Base-by-base conservation (phyloP, 1,140 invertebrate species). In the Philaenus spumarius region DNA sequence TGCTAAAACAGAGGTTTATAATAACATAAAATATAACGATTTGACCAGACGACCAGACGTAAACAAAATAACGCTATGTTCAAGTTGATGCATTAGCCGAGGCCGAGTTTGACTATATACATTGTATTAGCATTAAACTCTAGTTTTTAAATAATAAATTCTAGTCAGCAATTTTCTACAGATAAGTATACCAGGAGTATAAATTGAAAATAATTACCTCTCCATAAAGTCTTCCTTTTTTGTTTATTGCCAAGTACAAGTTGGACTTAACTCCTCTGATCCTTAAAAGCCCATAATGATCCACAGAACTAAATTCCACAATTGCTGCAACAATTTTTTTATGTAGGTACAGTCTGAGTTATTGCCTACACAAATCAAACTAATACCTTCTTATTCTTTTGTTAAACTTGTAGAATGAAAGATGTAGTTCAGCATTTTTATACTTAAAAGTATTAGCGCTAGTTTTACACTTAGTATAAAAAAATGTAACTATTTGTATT, bases 221-320 rank as follows among this genome's bases (percentile, higher is more conserved):
- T 40, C 77, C 80, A 64, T 82, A 83, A 7, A 85, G 67, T 43
- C 74, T 71, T 37, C 83, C 82, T 65, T 79, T 79, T 40, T 75
- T 73, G 62, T 82, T 77, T 72, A 85, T 83, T 14, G 81, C 82
- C 17, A 86, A 67, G 60, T 78, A 85, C 1, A 78, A 65, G 26
- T 78, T 76, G 1, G 78, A 77, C 58, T 80, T 72, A n/a, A 78
- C 67, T 47, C 77, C 80, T 68, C 74, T 72, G 47, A 85, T 80
- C 62, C 75, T 69, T 19, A 85, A 75, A 62, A 83, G 74, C 6
- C 76, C 80, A 61, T 63, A 63, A 45, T 24, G 26, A 47, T 68
- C 78, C 12, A 73, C 75, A 2, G 77, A 73, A 35, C 72, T 74
- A 47, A 84, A 69, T 61, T 82, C 76, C 55, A 85, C 66, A 59